Evolutionary conservation across 1,140 invertebrate species (phyloP).

Genomic region (Eupristina koningsbergeri): DNA sequence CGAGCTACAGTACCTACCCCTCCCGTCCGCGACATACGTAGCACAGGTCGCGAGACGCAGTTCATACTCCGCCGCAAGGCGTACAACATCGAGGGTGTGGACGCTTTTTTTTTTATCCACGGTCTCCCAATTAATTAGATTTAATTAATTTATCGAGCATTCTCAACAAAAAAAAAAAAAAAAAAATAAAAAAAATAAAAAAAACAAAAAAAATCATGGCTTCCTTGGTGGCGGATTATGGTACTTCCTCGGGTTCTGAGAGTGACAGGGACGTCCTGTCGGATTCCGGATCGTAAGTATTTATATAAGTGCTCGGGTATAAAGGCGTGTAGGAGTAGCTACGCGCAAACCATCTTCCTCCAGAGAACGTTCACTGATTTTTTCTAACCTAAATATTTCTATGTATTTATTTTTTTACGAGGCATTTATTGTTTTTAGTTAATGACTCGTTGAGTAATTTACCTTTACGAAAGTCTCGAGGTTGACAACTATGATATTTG

Average conservation of each 20-base stretch:
- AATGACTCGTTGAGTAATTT: not conserved
- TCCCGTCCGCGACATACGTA: not conserved
- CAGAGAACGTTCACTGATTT: not conserved
- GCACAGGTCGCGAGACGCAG: not conserved
- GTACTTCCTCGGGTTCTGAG: constrained; percentile 71
- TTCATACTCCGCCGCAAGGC: constrained; percentile 21
- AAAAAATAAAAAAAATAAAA: not conserved
- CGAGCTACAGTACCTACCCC: not conserved
- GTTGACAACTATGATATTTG: too few relatives aligned
- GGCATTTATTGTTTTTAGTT: not conserved
- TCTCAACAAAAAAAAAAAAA: not conserved
- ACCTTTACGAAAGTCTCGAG: too few relatives aligned
- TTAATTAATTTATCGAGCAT: not conserved
- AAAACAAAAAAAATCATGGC: constrained; percentile 68
- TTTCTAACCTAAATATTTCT: not conserved
- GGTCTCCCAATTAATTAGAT: constrained; percentile 17
- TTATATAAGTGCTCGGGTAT: not conserved
- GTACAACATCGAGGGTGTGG: too few relatives aligned
- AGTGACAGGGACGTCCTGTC: constrained; percentile 62
- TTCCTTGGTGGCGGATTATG: constrained; percentile 79
- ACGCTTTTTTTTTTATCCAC: not conserved
- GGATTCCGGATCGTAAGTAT: constrained; percentile 64
- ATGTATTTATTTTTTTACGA: not conserved
- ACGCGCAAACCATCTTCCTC: not conserved
- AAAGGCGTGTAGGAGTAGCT: not conserved